phyloP scores from a whole-genome alignment of 30 jellyfish, hydroid and myxozoan genomes.

The Nemopilema nomurai region DNA sequence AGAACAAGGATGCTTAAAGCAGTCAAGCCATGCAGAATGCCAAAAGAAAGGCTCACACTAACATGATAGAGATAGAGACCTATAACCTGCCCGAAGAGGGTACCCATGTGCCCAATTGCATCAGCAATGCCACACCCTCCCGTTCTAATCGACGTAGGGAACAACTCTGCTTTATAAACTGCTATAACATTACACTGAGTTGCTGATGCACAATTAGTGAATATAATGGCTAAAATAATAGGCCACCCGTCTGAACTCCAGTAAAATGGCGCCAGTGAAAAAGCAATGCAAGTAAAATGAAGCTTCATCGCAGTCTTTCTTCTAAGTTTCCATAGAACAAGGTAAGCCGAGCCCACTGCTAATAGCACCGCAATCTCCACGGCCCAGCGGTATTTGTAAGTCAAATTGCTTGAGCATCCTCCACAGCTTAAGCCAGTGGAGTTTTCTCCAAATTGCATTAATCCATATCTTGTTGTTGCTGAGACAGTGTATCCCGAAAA shows the following conservation, averaged over 20 bases:
- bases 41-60: not conserved
- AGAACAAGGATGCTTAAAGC: too few species aligned
- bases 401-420: not conserved
- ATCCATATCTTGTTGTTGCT: not conserved
- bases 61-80: not conserved
- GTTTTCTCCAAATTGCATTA: slow-evolving; percentile 14
- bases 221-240: not conserved
- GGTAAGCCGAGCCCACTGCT: not conserved
- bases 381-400: not conserved
- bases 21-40: not conserved
- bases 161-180: slow-evolving; percentile 2
- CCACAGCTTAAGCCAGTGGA: not conserved
- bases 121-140: not conserved
- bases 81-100: not conserved
- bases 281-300: not conserved
- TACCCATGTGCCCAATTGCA: not conserved
- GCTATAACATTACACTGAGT: not conserved
- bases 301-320: not conserved
- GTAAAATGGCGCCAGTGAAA: not conserved
- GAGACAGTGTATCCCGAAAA: not conserved
- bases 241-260: not conserved
- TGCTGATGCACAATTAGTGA: not conserved
- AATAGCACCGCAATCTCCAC: not conserved
- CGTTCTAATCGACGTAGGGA: not conserved
- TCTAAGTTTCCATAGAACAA: not conserved